Evolutionary conservation across 2,888 invertebrate species (phyloP).

Genomic region (Magallana nippona): DNA sequence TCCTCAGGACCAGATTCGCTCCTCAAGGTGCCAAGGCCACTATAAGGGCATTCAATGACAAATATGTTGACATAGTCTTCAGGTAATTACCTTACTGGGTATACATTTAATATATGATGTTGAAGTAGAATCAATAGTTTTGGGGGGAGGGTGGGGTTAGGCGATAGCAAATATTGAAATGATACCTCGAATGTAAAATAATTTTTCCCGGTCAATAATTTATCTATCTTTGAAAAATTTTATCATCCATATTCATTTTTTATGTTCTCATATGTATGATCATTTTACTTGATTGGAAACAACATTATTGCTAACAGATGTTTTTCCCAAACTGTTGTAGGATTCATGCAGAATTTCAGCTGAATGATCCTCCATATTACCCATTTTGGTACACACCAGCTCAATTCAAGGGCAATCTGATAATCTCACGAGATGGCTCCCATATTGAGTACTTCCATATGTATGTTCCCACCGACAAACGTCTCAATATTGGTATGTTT

Average conservation of each 20-base stretch:
- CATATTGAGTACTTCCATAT: slow-evolving; percentile 72
- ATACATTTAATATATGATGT: too few relatives aligned
- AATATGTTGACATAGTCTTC: slow-evolving; percentile 75
- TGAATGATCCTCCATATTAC: slow-evolving; percentile 76
- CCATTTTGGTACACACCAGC: slow-evolving; percentile 80
- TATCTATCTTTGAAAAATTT: too few relatives aligned
- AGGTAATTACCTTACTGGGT: slow-evolving; percentile 63
- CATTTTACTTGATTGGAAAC: background rate
- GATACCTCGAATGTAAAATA: too few relatives aligned
- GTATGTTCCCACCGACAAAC: slow-evolving; percentile 74
- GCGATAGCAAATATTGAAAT: too few relatives aligned
- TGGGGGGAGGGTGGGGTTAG: too few relatives aligned
- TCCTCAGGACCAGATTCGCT: slow-evolving; percentile 74
- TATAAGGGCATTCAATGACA: slow-evolving; percentile 73
- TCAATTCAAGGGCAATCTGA: slow-evolving; percentile 77
- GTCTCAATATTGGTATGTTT: slow-evolving; percentile 78
- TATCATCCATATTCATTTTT: too few relatives aligned
- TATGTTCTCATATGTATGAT: too few relatives aligned
- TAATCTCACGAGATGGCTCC: slow-evolving; percentile 70
- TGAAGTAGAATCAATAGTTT: too few relatives aligned
- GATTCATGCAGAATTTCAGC: slow-evolving; percentile 79
- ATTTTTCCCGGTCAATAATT: too few relatives aligned
- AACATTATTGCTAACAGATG: background rate
- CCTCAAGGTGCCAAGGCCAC: slow-evolving; percentile 74
- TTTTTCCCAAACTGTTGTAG: slow-evolving; percentile 56